Evolutionary conservation across 2,888 invertebrate genomes (phyloP).

Genomic region (Cryptus armator): DNA sequence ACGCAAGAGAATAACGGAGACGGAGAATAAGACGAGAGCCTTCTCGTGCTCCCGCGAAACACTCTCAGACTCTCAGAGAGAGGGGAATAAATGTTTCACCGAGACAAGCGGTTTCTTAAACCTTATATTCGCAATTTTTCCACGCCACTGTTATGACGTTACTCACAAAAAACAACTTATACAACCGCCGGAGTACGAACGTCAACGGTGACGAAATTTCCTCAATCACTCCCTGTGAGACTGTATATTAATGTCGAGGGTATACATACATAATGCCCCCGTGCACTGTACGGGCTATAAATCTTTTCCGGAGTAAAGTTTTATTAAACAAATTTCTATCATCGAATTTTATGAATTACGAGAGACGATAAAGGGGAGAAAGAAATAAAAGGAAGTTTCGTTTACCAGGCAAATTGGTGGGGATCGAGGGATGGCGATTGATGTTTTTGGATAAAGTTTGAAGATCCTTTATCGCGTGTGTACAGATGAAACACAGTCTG

Average conservation of each 20-base stretch:
- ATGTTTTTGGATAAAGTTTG: not conserved
- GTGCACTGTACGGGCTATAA: not conserved
- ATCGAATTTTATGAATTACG: constrained; percentile 8
- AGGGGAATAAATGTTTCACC: constrained; percentile 57
- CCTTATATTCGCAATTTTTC: constrained; percentile 58
- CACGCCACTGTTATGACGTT: constrained; percentile 17
- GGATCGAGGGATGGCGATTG: not conserved
- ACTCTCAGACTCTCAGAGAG: not conserved
- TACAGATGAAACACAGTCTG: not conserved
- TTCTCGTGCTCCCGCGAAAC: not conserved
- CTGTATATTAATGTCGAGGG: not conserved
- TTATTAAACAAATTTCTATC: constrained; percentile 18
- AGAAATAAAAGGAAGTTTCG: not conserved
- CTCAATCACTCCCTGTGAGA: not conserved
- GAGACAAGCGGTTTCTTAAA: constrained; percentile 54
- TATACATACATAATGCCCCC: not conserved
- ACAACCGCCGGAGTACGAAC: not conserved
- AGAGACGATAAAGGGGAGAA: not conserved
- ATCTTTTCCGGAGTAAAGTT: not conserved
- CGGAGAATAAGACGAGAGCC: constrained; percentile 16
- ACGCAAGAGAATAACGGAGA: constrained; percentile 35
- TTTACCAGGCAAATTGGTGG: not conserved
- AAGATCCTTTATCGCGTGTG: not conserved
- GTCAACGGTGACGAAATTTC: not conserved
- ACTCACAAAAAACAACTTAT: constrained; percentile 1